Evolutionary conservation across 2,113 vertebrate species (phyloP).

Genomic region (Amblyopsis rosae): DNA sequence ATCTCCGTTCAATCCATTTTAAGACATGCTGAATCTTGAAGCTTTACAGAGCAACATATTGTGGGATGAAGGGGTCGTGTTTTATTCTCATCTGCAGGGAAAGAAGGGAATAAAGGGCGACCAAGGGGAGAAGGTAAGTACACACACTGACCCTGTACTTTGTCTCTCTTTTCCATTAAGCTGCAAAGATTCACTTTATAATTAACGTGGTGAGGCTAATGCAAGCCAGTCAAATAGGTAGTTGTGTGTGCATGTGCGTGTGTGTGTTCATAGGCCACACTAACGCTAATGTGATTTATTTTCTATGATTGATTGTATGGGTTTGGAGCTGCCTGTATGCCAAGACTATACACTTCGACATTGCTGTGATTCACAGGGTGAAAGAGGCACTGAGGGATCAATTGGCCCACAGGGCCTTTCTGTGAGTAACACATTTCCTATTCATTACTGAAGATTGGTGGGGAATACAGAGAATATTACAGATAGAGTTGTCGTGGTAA

Average conservation of each 20-base stretch:
- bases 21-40: conserved; percentile 13
- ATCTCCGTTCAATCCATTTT: conserved; percentile 1
- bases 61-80: conserved; percentile 24
- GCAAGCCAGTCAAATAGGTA: not conserved
- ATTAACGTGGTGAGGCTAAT: not conserved
- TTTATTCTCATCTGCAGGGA: conserved; percentile 72
- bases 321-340: not conserved
- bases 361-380: conserved; percentile 66
- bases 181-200: not conserved
- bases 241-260: not conserved
- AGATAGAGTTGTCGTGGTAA: too few species aligned
- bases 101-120: conserved; percentile 82
- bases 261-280: not conserved
- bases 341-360: too few species aligned
- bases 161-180: conserved; percentile 5
- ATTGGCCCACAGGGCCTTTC: conserved; percentile 69
- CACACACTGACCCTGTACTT: conserved; percentile 1
- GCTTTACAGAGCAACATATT: conserved; percentile 9
- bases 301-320: not conserved
- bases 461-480: too few species aligned
- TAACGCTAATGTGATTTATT: not conserved
- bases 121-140: conserved; percentile 81
- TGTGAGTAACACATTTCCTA: conserved; percentile 61
- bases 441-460: not conserved
- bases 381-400: conserved; percentile 70